Percentiles rank a stretch among this genome's conserved stretches.
phyloP scores from a whole-genome alignment of 2,797 vertebrate genomes.

The Momotus momota region DNA sequence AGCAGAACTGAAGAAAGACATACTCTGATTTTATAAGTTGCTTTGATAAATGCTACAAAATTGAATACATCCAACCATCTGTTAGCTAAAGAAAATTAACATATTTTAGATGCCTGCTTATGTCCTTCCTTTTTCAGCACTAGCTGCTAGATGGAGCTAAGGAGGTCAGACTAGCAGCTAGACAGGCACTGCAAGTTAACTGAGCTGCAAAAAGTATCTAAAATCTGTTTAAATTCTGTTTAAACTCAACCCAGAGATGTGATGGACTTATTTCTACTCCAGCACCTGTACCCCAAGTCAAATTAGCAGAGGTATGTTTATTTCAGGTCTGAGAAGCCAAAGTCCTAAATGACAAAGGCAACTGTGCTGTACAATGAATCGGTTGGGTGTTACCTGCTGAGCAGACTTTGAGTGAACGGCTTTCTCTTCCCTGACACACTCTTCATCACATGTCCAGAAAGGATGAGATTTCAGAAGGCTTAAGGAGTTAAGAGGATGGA shows the following conservation, averaged over 20 bases:
- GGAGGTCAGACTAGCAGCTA: neutral
- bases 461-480: neutral
- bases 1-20: neutral
- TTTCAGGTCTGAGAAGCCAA: neutral
- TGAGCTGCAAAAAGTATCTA: neutral
- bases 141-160: neutral
- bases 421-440: neutral
- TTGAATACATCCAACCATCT: neutral
- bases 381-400: neutral
- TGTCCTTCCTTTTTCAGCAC: neutral
- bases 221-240: neutral
- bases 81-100: neutral
- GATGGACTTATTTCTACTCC: neutral
- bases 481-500: conserved; percentile 1
- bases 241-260: neutral
- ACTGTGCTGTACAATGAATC: neutral
- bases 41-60: neutral
- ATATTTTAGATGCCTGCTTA: neutral
- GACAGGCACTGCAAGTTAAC: neutral
- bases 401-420: neutral
- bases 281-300: neutral
- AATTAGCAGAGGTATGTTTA: neutral
- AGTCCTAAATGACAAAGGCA: conserved; percentile 13
- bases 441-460: neutral
- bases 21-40: neutral